Evolutionary conservation across 2,888 invertebrate species (phyloP), one percentile per base, ranked within the genome.

Genomic region (Drosophila koepferae): DNA sequence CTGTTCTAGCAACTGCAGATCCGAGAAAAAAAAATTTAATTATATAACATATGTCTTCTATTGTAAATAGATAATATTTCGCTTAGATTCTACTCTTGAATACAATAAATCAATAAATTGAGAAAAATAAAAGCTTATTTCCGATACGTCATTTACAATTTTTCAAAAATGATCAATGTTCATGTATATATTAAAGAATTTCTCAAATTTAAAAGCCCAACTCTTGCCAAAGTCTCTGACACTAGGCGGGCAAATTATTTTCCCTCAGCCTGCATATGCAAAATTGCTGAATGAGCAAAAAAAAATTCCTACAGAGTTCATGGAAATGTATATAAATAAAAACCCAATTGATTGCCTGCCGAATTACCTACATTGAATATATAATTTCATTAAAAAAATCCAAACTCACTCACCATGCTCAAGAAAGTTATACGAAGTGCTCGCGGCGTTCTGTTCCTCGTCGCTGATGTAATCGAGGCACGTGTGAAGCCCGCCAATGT

Each of bases 371-470:
- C 16, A 31, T 14, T 31, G 10, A 12, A n/a, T 40, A 69, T n/a
- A n/a, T n/a, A 14, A 14, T 9, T 23, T 16, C 3, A 20, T 18
- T 36, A 0, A 3, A 51, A 51, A 51, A 34, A 18, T 28, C 7
- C 28, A 34, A 28, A n/a, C 14, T 9, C 20, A 69, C 89, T 89
- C 84, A 90, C 94, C 94, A 92, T 95, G 94, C 90, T 94, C 94
- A 93, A 95, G 89, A 92, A 94, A 93, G 81, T 94, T 93, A 75
- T 93, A 92, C 46, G 90, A 94, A 92, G 90, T 94, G 93, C 89
- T 94, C 54, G 93, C 94, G 58, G 93, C 94, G 78, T 93, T 94
- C 60, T 92, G 91, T 76, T 95, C 94, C 66, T 94, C 94, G 67
- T 94, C 94, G 63, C 93, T 93, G 72, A 92, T 91, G 77, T 92